Evolutionary conservation across 1,140 invertebrate genomes (phyloP), one percentile per base, ranked within the genome.

Genomic region (Lanistes nyassanus): DNA sequence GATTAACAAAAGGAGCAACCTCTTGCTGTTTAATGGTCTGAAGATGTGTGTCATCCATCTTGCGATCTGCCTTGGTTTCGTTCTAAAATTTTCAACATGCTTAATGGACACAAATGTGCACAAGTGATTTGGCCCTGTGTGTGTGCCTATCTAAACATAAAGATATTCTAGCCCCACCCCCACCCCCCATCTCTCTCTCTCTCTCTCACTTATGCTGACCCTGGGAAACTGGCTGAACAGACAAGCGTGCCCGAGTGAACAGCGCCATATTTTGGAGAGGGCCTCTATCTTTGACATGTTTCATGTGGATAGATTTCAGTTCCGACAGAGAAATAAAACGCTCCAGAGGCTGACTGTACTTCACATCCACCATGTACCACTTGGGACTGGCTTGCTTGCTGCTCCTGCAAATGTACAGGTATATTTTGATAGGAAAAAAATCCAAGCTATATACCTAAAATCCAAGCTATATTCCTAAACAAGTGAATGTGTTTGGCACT

Each of bases 361-460:
- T 82, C 1, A 89, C 86, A 76, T 89, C 87, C 7, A 88, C 88
- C 86, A 88, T 87, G 66, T 79, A 88, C 88, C 87, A 88, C 34
- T 76, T 77, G 29, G 88, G 88, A 56, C 84, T 81, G 16, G 85
- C 84, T 66, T 75, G 78, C 36, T 81, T 81, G 21, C 81, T 69
- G 26, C 74, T 76, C n/a, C n/a, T n/a, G n/a, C n/a, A n/a, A n/a
- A n/a, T n/a, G n/a, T n/a, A n/a, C n/a, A n/a, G n/a, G n/a, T n/a
- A n/a, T n/a, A n/a, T n/a, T n/a, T n/a, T n/a, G n/a, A n/a, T n/a
- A n/a, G n/a, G n/a, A n/a, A n/a, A n/a, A n/a, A n/a, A n/a, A n/a
- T n/a, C n/a, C n/a, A n/a, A n/a, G n/a, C n/a, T n/a, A n/a, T n/a
- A n/a, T n/a, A n/a, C n/a, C n/a, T n/a, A n/a, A n/a, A n/a, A n/a